A percentile compares a stretch with the other conserved stretches of the same genome.
Evolutionary conservation across 2,888 invertebrate species (phyloP).

Genomic region (Ophion costatus): DNA sequence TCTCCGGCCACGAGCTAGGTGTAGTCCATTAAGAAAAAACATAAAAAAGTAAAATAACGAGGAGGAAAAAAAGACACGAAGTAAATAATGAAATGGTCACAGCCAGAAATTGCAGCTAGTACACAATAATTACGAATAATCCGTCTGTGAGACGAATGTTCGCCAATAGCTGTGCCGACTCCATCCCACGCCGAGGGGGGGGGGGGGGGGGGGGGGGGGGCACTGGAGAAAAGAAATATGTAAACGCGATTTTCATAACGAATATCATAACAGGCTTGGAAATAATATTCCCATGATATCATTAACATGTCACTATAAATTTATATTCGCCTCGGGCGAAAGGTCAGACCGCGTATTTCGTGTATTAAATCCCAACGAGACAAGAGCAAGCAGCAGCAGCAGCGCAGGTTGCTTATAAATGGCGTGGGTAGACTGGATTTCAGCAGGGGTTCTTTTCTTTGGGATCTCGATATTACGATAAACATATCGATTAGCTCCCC

Average conservation of each 20-base stretch:
- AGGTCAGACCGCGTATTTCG: conserved; percentile 56
- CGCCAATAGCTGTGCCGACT: not conserved
- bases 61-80: no score
- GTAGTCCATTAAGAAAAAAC: no score
- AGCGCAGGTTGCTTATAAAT: conserved; percentile 60
- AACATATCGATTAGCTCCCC: conserved; percentile 61
- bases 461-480: conserved; percentile 55
- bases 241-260: conserved; percentile 39
- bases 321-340: conserved; percentile 59
- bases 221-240: not conserved
- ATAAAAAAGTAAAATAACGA: no score
- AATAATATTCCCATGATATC: conserved; percentile 57
- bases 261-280: conserved; percentile 39
- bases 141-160: not conserved
- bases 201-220: no score
- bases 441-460: conserved; percentile 56
- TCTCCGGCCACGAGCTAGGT: no score
- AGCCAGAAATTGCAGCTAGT: not conserved
- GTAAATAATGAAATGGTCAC: not conserved
- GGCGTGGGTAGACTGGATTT: conserved; percentile 61
- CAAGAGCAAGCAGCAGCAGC: conserved; percentile 42
- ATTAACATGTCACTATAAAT: conserved; percentile 59
- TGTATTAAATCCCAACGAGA: conserved; percentile 59
- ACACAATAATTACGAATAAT: conserved; percentile 1
- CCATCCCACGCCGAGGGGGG: conserved; percentile 13